Percentiles rank a stretch among this genome's conserved stretches.
Evolutionary conservation across 2,113 vertebrate genomes (phyloP).

Genomic region (Sterna hirundo): DNA sequence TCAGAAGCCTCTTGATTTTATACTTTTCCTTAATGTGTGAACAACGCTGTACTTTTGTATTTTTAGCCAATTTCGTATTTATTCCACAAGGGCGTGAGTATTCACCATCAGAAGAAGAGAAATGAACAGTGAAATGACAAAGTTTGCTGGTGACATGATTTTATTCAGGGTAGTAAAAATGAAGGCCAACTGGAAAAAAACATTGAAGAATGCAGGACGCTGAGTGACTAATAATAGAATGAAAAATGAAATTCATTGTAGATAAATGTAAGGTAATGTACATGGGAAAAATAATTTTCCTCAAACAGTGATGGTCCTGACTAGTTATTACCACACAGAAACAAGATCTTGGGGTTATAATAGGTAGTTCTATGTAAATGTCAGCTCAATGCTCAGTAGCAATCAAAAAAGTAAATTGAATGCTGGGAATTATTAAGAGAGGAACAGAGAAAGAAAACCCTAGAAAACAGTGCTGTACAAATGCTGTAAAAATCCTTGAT

Average conservation of each 20-base stretch:
- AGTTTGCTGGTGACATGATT: background rate
- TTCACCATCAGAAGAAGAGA: background rate
- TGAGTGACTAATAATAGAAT: background rate
- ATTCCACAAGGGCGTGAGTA: background rate
- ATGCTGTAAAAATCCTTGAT: background rate
- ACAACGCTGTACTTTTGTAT: too few relatives aligned
- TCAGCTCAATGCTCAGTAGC: background rate
- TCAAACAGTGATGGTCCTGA: background rate
- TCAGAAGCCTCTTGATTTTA: too few relatives aligned
- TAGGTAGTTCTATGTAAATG: background rate
- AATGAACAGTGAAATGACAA: background rate
- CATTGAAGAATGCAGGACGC: background rate
- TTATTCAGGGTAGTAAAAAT: background rate
- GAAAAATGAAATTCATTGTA: constrained; percentile 2
- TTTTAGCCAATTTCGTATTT: too few relatives aligned
- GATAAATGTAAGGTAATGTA: background rate
- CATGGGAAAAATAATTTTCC: background rate
- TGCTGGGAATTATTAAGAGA: background rate
- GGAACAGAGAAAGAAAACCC: background rate
- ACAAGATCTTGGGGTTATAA: background rate
- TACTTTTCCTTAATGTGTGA: too few relatives aligned
- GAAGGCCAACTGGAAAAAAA: background rate
- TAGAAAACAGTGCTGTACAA: background rate
- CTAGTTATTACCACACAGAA: background rate
- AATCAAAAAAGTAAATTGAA: constrained; percentile 25